phyloP scores from a whole-genome alignment of 2,797 vertebrate species.

The Syndactyla subalaris region DNA sequence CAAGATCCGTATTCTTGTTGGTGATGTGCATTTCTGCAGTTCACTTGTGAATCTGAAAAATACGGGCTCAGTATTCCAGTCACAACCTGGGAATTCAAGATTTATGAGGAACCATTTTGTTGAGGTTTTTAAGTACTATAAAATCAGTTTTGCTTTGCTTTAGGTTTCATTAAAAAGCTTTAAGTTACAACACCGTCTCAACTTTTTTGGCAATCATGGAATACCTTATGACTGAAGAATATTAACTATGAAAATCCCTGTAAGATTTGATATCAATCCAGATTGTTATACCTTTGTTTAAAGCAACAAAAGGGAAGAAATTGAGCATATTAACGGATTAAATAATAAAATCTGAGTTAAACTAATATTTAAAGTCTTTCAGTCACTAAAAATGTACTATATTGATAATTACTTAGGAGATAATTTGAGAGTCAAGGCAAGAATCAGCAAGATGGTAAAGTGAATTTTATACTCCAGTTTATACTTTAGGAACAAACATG shows the following conservation, averaged over 20 bases:
- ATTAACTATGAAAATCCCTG: not conserved
- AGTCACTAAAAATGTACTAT: not conserved
- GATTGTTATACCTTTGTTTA: not conserved
- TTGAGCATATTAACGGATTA: not conserved
- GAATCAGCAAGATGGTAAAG: not conserved
- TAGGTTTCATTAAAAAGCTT: not conserved
- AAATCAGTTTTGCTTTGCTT: not conserved
- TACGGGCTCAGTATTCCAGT: not conserved
- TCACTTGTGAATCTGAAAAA: not conserved
- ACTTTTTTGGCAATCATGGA: not conserved
- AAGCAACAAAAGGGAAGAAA: not conserved
- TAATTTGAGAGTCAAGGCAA: not conserved
- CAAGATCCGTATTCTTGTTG: not conserved
- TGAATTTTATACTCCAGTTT: conserved; percentile 1
- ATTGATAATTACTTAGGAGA: not conserved
- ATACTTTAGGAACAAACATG: not conserved
- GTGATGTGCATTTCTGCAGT: not conserved
- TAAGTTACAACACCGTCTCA: not conserved
- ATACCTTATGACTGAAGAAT: not conserved
- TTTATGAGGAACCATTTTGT: not conserved
- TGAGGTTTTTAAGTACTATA: not conserved
- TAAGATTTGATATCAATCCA: not conserved
- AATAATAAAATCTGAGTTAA: not conserved
- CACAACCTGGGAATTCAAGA: not conserved
- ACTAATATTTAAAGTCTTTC: not conserved